Conservation (phyloP, 2,888 invertebrate genomes). For the Diarsia rubi region DNA sequence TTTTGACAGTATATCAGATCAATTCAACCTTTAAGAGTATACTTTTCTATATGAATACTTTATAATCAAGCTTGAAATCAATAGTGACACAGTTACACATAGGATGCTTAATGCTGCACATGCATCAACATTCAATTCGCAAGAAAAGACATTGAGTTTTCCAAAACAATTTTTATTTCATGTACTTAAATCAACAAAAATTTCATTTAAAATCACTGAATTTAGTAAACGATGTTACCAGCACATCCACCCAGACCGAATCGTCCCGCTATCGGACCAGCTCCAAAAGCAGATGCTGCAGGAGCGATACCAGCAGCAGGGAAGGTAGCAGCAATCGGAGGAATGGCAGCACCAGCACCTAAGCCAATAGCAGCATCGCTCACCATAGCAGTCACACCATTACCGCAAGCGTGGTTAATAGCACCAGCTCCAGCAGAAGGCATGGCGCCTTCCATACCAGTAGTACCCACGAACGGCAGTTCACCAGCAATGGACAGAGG, state of each 20-base stretch:
- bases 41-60: neutral
- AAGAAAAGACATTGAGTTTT: neutral
- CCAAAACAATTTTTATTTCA: slow-evolving; percentile 28
- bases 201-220: slow-evolving; percentile 25
- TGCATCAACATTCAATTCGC: neutral
- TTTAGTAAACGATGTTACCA: slow-evolving; percentile 32
- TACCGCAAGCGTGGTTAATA: slow-evolving; percentile 76
- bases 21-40: too few relatives aligned
- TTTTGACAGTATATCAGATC: neutral
- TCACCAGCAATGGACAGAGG: slow-evolving; percentile 73
- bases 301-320: slow-evolving; percentile 18
- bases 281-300: slow-evolving; percentile 24
- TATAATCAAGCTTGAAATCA: neutral
- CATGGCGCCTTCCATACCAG: slow-evolving; percentile 73
- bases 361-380: slow-evolving; percentile 57
- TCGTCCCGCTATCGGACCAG: slow-evolving; percentile 20
- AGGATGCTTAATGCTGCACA: neutral
- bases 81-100: neutral
- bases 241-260: slow-evolving; percentile 32
- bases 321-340: slow-evolving; percentile 44
- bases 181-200: slow-evolving; percentile 25
- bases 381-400: slow-evolving; percentile 68
- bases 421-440: slow-evolving; percentile 75
- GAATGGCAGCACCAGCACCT: slow-evolving; percentile 39
- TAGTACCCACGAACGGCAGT: slow-evolving; percentile 78